phyloP scores from a whole-genome alignment of 2,888 invertebrate species.

The Sclerodermus sp. region DNA sequence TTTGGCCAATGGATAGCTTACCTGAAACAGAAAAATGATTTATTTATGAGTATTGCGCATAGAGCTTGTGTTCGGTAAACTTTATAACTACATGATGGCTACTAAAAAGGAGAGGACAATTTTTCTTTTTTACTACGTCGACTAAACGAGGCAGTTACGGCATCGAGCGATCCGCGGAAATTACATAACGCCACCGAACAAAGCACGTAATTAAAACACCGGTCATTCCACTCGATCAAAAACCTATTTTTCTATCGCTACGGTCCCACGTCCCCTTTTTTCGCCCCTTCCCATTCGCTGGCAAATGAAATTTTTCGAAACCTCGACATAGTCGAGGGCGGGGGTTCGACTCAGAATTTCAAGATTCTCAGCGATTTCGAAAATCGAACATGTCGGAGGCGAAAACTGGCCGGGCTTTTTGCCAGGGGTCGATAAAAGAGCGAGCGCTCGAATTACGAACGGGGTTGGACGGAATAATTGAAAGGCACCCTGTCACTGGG shows the following conservation, averaged over 20 bases:
- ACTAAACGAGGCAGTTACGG: slow-evolving; percentile 7
- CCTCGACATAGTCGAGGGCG: no score
- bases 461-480: slow-evolving; percentile 42
- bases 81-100: no score
- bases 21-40: slow-evolving; percentile 25
- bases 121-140: no score
- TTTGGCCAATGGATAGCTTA: slow-evolving; percentile 13
- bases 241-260: slow-evolving; percentile 25
- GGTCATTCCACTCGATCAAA: slow-evolving; percentile 31
- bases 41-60: background rate
- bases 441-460: slow-evolving; percentile 26
- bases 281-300: slow-evolving; percentile 3
- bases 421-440: no score
- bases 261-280: background rate
- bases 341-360: no score
- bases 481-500: slow-evolving; percentile 37
- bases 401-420: no score
- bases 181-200: slow-evolving; percentile 19
- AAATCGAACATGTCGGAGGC: no score
- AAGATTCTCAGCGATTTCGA: no score
- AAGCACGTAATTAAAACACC: slow-evolving; percentile 28
- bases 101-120: no score
- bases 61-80: no score
- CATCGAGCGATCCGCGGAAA: slow-evolving; percentile 17
- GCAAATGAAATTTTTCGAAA: no score